Conservation (phyloP, 2,113 vertebrate species). For the Ptychochromis oligacanthus region DNA sequence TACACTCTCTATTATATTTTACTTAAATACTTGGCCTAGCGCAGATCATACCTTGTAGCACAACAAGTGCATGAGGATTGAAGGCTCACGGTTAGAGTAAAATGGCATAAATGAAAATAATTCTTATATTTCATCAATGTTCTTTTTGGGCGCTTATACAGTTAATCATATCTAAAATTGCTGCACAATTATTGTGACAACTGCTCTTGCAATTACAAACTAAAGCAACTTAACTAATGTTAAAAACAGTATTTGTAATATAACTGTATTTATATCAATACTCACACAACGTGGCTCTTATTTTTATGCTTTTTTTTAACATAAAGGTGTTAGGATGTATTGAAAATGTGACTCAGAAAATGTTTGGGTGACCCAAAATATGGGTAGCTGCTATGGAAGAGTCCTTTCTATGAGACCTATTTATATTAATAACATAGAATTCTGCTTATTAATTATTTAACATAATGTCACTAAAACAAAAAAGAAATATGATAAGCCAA, state of each 20-base stretch:
- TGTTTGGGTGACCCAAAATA: background rate
- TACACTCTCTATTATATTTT: conserved; percentile 6
- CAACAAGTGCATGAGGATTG: background rate
- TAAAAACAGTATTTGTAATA: background rate
- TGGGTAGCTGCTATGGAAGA: background rate
- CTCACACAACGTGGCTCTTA: background rate
- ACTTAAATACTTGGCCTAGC: background rate
- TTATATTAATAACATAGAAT: background rate
- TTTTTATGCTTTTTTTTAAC: background rate
- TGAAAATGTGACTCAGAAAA: background rate
- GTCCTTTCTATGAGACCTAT: background rate
- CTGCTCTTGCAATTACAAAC: background rate
- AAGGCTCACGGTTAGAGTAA: background rate
- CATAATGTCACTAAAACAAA: background rate
- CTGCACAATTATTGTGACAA: background rate
- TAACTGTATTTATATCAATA: background rate
- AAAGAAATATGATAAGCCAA: background rate
- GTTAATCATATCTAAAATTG: background rate
- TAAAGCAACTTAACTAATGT: background rate
- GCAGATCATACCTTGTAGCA: background rate
- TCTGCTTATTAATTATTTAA: conserved; percentile 2
- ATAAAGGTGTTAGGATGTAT: background rate
- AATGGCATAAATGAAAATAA: background rate
- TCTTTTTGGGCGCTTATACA: background rate
- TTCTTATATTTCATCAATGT: background rate